Evolutionary conservation across 2,113 vertebrate genomes (phyloP).

Genomic region (Aegotheles bennettii): DNA sequence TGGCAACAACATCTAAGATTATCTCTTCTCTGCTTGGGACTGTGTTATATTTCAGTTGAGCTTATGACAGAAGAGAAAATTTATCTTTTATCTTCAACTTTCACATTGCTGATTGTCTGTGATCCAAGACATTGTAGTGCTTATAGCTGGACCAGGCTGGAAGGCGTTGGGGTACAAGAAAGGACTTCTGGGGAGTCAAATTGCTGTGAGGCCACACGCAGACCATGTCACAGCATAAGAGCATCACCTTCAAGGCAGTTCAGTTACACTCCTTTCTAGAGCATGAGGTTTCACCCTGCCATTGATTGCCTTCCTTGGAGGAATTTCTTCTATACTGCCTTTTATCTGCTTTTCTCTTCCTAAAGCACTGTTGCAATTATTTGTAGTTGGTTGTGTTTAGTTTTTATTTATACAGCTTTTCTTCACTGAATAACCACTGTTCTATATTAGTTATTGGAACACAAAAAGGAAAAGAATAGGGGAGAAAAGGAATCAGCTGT

Average conservation of each 20-base stretch:
- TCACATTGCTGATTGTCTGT: not conserved
- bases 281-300: not conserved
- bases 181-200: not conserved
- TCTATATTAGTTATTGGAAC: not conserved
- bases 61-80: not conserved
- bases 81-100: not conserved
- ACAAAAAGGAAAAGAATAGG: not conserved
- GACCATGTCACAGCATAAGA: accelerated
- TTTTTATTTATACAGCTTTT: not conserved
- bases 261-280: not conserved
- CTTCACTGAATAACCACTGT: not conserved
- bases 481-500: not conserved
- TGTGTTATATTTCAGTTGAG: not conserved
- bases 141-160: not conserved
- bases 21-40: not conserved
- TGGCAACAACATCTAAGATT: not conserved
- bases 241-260: not conserved
- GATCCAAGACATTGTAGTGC: not conserved
- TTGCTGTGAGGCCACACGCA: accelerated
- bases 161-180: not conserved
- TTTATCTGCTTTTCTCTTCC: not conserved
- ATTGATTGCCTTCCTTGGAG: not conserved
- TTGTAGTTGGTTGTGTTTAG: not conserved
- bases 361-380: not conserved
- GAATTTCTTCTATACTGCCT: not conserved